phyloP scores from a whole-genome alignment of 2,113 vertebrate species.

The Anolis carolinensis region DNA sequence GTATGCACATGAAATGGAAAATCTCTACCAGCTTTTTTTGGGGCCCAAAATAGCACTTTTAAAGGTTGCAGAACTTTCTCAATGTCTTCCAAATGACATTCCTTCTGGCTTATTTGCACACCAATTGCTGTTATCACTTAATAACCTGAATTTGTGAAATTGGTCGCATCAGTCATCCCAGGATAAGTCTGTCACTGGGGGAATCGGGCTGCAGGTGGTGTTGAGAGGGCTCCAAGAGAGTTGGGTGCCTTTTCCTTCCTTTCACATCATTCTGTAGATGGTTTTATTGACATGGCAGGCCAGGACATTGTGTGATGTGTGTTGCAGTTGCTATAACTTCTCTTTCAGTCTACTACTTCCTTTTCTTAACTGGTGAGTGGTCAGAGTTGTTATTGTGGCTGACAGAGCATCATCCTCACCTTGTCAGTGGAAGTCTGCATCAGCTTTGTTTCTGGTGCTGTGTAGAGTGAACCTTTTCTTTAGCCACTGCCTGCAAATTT shows the following conservation, averaged over 20 bases:
- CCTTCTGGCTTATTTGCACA: background rate
- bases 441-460: background rate
- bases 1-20: background rate
- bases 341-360: background rate
- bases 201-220: background rate
- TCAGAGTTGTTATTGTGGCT: background rate
- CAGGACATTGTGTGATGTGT: background rate
- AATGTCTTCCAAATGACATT: conserved; percentile 8
- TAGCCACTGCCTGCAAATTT: background rate
- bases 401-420: background rate
- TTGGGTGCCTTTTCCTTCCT: background rate
- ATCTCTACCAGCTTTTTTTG: background rate
- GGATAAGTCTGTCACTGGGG: background rate
- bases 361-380: background rate
- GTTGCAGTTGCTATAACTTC: background rate
- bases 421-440: background rate
- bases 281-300: background rate
- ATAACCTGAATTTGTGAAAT: conserved; percentile 15
- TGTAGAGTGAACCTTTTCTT: background rate
- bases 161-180: background rate
- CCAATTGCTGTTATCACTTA: conserved; percentile 5
- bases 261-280: background rate
- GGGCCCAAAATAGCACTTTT: conserved; percentile 14
- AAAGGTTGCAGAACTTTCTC: background rate
- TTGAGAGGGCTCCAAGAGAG: background rate